Evolutionary conservation across 1,140 invertebrate species (phyloP), one percentile per base, ranked within the genome.

Genomic region (Elymnias hypermnestra): DNA sequence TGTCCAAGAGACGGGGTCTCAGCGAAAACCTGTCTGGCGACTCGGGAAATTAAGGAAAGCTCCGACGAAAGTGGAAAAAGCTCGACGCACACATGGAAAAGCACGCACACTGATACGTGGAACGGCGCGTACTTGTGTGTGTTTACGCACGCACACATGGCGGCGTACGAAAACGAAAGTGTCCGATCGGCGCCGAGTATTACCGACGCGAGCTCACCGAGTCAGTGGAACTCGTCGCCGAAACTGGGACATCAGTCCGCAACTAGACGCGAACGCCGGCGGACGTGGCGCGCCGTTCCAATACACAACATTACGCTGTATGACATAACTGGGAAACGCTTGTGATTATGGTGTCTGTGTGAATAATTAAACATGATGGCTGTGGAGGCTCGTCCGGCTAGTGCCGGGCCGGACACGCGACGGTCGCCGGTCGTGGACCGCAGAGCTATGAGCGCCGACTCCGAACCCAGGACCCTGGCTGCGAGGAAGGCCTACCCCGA

Each of bases 401-500:
- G 75, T 52, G 69, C 72, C 53, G 73, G 71, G 37, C 63, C 71
- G 21, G 72, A 70, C 39, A 36, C 63, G 36, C 66, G 69, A 35
- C 59, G 59, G 31, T 61, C 70, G 17, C 60, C 75, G 33, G 47
- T 63, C 17, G 50, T 72, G 40, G 74, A 73, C 43, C 64, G 76
- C 25, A 59, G 76, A 42, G 64, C 77, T 31, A 52, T 69, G 44
- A 76, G 71, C 50, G 78, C 70, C 2, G 73, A 76, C 33, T 45
- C 61, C 13, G 77, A 84, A 44, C 75, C 81, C 4, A 57, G 77
- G 6, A 87, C 85, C 26, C 65, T 84, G 45, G 85, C 85, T 4
- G 85, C 79, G 5, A 64, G 85, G 61, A 87, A 87, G 50, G 77
- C 73, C 26, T 87, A 86, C 61, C 83, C 83, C 35, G 89, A 90